phyloP scores from a whole-genome alignment of 2,113 vertebrate species.

The Falcunculus frontatus region DNA sequence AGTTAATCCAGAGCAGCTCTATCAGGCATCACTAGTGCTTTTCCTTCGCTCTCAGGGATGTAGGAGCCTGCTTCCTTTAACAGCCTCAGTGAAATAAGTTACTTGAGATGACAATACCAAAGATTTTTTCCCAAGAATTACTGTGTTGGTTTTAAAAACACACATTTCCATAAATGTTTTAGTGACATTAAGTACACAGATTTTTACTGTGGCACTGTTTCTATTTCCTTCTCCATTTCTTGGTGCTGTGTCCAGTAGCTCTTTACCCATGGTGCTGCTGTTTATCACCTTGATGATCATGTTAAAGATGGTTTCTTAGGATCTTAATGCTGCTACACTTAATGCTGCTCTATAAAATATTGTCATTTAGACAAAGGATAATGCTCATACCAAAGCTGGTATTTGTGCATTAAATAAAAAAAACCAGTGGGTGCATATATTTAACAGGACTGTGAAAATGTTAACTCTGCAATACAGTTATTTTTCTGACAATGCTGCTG shows the following conservation, averaged over 20 bases:
- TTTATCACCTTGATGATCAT: neutral
- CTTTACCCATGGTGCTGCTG: neutral
- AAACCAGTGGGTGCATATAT: neutral
- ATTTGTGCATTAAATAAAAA: neutral
- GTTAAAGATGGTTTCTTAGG: neutral
- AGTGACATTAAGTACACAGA: neutral
- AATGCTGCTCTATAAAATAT: neutral
- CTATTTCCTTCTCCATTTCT: neutral
- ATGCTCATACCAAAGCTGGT: neutral
- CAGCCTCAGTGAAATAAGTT: neutral
- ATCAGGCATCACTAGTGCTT: neutral
- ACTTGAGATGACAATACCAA: neutral
- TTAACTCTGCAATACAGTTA: neutral
- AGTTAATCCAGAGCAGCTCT: neutral
- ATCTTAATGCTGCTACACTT: neutral
- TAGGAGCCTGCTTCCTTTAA: neutral
- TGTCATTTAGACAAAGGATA: neutral
- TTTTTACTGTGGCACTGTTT: neutral
- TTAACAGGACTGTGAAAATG: neutral
- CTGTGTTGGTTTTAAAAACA: neutral
- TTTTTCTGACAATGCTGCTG: neutral
- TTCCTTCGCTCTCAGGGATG: neutral
- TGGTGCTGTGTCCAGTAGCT: neutral
- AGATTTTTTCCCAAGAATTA: neutral
- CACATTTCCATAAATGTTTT: neutral